Evolutionary conservation across 2,113 vertebrate genomes (phyloP), one percentile per base, ranked within the genome.

Genomic region (Sturnus vulgaris): DNA sequence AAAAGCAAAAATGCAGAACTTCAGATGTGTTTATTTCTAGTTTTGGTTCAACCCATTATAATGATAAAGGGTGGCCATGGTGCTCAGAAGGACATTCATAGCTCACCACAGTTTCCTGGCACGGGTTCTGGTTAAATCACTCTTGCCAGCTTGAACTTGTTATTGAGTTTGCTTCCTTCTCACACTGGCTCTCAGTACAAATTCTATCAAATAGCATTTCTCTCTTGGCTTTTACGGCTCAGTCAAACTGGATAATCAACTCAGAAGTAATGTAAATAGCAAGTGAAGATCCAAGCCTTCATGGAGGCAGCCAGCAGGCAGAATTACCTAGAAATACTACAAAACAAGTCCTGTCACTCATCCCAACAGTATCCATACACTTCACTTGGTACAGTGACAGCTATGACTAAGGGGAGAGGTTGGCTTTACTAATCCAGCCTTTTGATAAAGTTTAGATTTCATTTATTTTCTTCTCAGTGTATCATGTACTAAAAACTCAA

Each of bases 181-280:
- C 57, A 57, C 66, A 49, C 57, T 59, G 91, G 80, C 86, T 90
- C 92, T 91, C 65, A 73, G 86, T n/a, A 79, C 23, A 76, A 95
- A 95, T 93, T 88, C 85, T 95, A 94, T 96, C 93, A 95, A 91
- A 94, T 3, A 95, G 63, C 80, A 73, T 89, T 95, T 92, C 72
- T 87, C 70, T 86, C 73, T 95, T 71, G 23, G 83, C 92, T 96
- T 82, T 86, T 93, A 96, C 5, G 1, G 66, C 61, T 88, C 92
- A 91, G 89, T 57, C 93, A 96, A 95, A 95, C 87, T 91, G 92
- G 90, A 92, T 88, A 86, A 87, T 94, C 77, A 89, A 82, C 69
- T 91, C 81, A 88, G n/a, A 83, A 88, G 91, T 89, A 97, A 76
- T 94, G 93, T 86, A 95, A 90, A 85, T 84, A 95, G 50, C 86